A percentile compares a stretch with the other conserved stretches of the same genome.
Evolutionary conservation across 2,113 vertebrate genomes (phyloP).

Genomic region (Corynorhinus townsendii): DNA sequence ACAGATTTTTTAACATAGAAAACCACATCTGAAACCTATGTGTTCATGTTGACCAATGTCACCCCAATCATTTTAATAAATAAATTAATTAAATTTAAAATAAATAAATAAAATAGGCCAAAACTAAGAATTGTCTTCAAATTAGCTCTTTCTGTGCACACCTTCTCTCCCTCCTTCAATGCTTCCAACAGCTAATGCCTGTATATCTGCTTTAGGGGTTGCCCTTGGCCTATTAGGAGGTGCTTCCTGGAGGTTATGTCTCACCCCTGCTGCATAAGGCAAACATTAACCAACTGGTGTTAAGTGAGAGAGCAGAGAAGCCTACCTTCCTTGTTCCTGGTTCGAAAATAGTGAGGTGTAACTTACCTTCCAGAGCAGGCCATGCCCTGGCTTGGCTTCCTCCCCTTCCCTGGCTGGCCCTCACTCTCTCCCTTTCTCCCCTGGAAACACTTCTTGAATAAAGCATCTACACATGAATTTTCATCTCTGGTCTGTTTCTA

Average conservation of each 20-base stretch:
- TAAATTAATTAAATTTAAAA: no score
- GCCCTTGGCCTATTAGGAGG: not conserved
- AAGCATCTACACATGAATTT: not conserved
- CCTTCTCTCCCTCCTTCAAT: not conserved
- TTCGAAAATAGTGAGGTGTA: not conserved
- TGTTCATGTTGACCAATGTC: no score
- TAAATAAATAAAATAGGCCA: not conserved
- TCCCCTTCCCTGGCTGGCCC: no score
- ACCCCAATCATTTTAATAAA: no score
- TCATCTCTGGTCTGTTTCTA: not conserved
- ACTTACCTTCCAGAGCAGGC: not conserved
- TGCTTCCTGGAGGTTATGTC: not conserved
- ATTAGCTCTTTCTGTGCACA: not conserved
- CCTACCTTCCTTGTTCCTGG: not conserved
- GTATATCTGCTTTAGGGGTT: not conserved
- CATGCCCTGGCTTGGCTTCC: not conserved
- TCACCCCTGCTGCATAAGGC: fast-evolving
- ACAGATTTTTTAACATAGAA: no score
- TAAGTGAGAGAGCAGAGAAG: not conserved
- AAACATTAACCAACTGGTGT: not conserved
- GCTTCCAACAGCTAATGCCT: not conserved
- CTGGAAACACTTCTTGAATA: not conserved
- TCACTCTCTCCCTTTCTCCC: not conserved
- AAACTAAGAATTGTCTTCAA: not conserved
- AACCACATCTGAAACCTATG: no score